Evolutionary conservation across 2,113 vertebrate species (phyloP).

Genomic region (Lophochroa leadbeateri): DNA sequence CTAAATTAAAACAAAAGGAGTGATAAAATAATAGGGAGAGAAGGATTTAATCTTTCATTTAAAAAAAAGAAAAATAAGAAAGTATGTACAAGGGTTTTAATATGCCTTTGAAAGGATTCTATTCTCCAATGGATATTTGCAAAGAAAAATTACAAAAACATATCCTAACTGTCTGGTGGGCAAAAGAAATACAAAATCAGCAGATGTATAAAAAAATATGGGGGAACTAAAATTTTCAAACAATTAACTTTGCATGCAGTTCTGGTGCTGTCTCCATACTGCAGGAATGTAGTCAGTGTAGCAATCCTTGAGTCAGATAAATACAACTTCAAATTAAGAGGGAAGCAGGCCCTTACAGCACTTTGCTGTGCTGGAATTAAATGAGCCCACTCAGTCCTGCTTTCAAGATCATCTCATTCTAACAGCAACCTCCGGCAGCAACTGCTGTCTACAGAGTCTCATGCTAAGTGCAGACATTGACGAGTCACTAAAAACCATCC

Average conservation of each 20-base stretch:
- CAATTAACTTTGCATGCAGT: not conserved
- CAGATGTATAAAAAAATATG: not conserved
- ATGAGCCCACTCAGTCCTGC: not conserved
- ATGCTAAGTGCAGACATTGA: not conserved
- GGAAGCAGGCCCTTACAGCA: not conserved
- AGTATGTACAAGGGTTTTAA: conserved; percentile 32
- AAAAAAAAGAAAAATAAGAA: not conserved
- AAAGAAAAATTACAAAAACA: conserved; percentile 61
- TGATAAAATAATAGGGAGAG: not conserved
- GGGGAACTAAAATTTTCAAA: conserved; percentile 51
- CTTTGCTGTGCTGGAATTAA: not conserved
- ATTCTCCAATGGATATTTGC: conserved; percentile 33
- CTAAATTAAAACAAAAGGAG: not conserved
- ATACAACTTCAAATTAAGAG: not conserved
- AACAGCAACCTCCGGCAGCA: not conserved
- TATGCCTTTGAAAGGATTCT: conserved; percentile 46
- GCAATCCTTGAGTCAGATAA: not conserved
- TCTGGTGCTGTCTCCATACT: not conserved
- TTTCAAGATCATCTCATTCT: not conserved
- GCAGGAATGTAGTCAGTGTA: not conserved
- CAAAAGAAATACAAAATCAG: conserved; percentile 33
- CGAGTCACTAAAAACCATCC: not conserved
- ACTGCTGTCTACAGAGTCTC: not conserved
- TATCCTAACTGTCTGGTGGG: conserved; percentile 36
- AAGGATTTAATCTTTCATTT: conserved; percentile 26